These are phyloP conservation scores for Monodelphis domestica DNA, from an alignment of 2,797 vertebrate genomes.

Conservation along the genomic window DNA sequence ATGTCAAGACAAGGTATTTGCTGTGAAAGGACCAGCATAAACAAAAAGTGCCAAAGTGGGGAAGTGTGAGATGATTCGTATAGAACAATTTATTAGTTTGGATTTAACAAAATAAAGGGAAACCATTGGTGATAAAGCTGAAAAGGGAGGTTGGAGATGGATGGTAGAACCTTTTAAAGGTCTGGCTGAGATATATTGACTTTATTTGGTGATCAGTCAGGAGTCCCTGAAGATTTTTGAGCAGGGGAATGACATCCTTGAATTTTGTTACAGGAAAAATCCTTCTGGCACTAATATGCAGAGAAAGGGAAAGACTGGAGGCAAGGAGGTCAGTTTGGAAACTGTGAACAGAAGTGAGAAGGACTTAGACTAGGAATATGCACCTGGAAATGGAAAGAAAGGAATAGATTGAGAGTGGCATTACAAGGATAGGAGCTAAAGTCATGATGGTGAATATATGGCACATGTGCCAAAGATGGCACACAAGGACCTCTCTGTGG, in stretches of 20 bases:
- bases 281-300: background rate
- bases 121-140: background rate
- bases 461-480: too few species aligned
- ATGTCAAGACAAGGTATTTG: background rate
- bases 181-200: too few species aligned
- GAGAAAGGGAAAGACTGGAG: background rate
- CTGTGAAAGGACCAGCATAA: background rate
- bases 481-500: too few species aligned
- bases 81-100: background rate
- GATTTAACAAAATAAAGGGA: background rate
- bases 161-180: background rate
- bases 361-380: background rate
- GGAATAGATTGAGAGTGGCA: background rate
- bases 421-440: background rate
- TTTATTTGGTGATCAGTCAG: background rate
- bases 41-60: background rate
- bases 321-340: background rate
- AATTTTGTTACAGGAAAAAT: background rate
- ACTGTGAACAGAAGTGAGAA: background rate
- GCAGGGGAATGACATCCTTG: background rate
- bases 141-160: background rate
- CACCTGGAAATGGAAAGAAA: background rate
- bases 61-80: background rate
- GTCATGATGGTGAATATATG: too few species aligned
- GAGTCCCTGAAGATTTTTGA: background rate